Evolutionary conservation across 2,113 vertebrate species (phyloP), one percentile per base, ranked within the genome.

Genomic region (Thermophis baileyi): DNA sequence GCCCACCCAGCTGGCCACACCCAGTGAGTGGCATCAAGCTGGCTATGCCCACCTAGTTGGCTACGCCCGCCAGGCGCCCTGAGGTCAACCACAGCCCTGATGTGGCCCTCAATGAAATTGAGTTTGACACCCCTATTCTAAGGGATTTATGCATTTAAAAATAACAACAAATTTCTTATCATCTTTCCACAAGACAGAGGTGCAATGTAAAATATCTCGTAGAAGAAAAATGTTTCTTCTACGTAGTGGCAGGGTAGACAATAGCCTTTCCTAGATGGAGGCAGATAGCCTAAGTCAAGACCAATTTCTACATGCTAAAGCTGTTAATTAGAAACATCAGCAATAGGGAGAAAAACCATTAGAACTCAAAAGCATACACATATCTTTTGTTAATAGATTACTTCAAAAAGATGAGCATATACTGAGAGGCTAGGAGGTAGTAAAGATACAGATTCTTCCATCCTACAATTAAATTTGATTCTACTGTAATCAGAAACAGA

Each of bases 261-360:
- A 85, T 14, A 86, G 40, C 0, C 93, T 47, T 93, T 57, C n/a
- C 50, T 57, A 54, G 55, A 40, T 27, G 16, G 18, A 92, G 47
- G 81, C 8, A 51, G 25, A n/a, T 22, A 92, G 25, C 0, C 0
- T 1, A 0, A 49, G 18, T 44, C 46, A 30, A 0, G 0, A 85
- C 88, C 0, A 0, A 40, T 54, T 47, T 90, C 54, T 94, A 89
- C 1, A 6, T 18, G 2, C 40, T 30, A 47, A 90, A 88, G 44
- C 3, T 0, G 0, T 54, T 92, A 1, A 0, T 81, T 85, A 88
- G 89, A 0, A 81, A 44, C 3, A 81, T 81, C 74, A 81, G 35
- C 18, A 81, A 81, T 9, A 81, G 74, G 18, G 7, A 10, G 35
- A 92, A 93, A 0, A 40, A 85, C 88, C 92, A 60, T 89, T 85